Conservation (phyloP, 37 sponge, comb jelly and placozoan genomes). For the Halichondria panicea region DNA sequence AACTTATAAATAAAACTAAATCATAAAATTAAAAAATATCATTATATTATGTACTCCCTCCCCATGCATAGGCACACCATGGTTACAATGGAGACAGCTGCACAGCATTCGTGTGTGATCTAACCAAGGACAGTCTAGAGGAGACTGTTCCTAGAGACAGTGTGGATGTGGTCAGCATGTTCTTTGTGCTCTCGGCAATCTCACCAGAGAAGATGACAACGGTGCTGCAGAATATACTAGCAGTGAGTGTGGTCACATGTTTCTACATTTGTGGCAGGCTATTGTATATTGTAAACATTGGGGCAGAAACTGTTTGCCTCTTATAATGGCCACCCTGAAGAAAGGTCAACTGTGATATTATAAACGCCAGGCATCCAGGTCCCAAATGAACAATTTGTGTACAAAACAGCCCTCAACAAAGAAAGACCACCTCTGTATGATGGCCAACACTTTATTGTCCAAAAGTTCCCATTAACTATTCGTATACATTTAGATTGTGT, state of each 20-base stretch:
- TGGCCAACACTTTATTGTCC: too few relatives aligned
- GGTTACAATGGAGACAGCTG: conserved; percentile 51
- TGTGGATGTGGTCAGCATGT: conserved; percentile 79
- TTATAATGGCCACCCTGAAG: too few relatives aligned
- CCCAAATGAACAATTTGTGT: too few relatives aligned
- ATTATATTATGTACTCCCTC: background rate
- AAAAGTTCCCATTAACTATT: too few relatives aligned
- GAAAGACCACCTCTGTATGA: too few relatives aligned
- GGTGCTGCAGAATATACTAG: conserved; percentile 64
- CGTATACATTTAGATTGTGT: too few relatives aligned
- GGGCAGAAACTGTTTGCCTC: too few relatives aligned
- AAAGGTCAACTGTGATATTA: too few relatives aligned
- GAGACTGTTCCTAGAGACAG: conserved; percentile 29
- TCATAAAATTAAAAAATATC: background rate
- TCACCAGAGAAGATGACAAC: conserved; percentile 79
- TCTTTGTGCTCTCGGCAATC: conserved; percentile 96
- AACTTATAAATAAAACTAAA: background rate
- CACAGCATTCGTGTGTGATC: conserved; percentile 87
- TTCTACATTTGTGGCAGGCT: too few relatives aligned
- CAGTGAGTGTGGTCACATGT: conserved; percentile 54
- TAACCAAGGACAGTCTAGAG: conserved; percentile 64
- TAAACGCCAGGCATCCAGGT: too few relatives aligned
- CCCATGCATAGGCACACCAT: conserved; percentile 43
- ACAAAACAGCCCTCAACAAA: too few relatives aligned
- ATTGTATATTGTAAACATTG: too few relatives aligned